phyloP scores from a whole-genome alignment of 2,797 vertebrate genomes.

The Lacerta bilineata region DNA sequence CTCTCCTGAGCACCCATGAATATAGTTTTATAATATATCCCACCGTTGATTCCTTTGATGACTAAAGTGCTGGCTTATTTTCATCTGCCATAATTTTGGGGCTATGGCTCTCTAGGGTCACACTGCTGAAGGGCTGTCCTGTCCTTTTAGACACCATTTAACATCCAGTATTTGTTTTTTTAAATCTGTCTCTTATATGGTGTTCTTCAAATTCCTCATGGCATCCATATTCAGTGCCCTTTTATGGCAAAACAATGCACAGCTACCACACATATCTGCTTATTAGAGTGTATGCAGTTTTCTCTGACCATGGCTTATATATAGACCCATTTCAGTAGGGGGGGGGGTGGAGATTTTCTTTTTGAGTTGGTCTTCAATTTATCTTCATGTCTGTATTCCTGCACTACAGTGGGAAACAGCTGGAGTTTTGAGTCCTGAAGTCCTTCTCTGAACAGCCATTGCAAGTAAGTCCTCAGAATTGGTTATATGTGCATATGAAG shows the following conservation, averaged over 20 bases:
- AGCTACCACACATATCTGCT: conserved; percentile 27
- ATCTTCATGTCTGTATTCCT: conserved; percentile 15
- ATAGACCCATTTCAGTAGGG: no score
- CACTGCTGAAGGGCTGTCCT: conserved; percentile 51
- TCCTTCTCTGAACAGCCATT: neutral
- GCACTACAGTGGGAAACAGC: neutral
- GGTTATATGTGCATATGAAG: neutral
- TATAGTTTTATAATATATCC: conserved; percentile 6
- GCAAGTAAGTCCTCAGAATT: conserved; percentile 5
- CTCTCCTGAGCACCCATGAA: neutral
- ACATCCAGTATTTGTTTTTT: conserved; percentile 14
- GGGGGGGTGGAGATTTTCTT: neutral
- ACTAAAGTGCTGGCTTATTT: conserved; percentile 44
- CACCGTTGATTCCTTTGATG: conserved; percentile 33
- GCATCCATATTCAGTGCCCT: conserved; percentile 32
- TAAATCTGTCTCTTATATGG: conserved; percentile 19
- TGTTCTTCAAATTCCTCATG: conserved; percentile 56
- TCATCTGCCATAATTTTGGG: conserved; percentile 42
- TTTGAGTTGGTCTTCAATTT: conserved; percentile 34
- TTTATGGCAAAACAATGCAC: conserved; percentile 47
- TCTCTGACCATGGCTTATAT: conserved; percentile 3
- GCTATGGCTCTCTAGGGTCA: conserved; percentile 41
- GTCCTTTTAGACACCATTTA: conserved; percentile 65
- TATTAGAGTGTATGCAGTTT: conserved; percentile 14
- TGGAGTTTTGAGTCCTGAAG: neutral